Percentiles rank a stretch among this genome's conserved stretches.
Evolutionary conservation across 2,797 vertebrate genomes (phyloP).

Genomic region (Ciconia nigra): DNA sequence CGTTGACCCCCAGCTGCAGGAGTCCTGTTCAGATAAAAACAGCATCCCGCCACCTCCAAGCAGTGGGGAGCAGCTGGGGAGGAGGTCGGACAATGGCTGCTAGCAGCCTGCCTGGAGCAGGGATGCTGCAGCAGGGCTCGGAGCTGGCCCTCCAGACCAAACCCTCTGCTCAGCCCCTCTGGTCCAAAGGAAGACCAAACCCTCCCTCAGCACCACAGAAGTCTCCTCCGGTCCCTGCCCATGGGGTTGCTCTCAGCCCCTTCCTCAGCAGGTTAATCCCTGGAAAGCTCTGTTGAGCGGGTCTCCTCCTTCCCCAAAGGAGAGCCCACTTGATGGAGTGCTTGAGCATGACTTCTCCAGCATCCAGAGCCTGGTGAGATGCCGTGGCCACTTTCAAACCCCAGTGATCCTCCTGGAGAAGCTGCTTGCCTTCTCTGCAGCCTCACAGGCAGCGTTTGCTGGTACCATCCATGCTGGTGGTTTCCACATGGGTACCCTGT

Average conservation of each 20-base stretch:
- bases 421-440: background rate
- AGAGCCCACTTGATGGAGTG: fast-evolving
- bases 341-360: background rate
- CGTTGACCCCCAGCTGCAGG: constrained; percentile 21
- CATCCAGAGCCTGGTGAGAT: background rate
- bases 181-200: too few species aligned
- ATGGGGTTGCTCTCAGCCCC: background rate
- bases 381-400: background rate
- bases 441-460: background rate
- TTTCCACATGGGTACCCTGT: background rate
- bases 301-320: background rate
- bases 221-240: background rate
- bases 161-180: background rate
- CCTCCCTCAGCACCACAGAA: background rate
- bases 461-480: background rate
- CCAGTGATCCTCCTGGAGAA: background rate
- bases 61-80: background rate
- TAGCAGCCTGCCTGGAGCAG: background rate
- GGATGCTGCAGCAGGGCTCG: fast-evolving
- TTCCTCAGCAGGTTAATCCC: background rate
- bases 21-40: background rate
- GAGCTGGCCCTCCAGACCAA: background rate
- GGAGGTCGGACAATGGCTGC: background rate
- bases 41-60: background rate
- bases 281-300: background rate